Conservation (phyloP, 2,797 vertebrate species). For the Choloepus didactylus region DNA sequence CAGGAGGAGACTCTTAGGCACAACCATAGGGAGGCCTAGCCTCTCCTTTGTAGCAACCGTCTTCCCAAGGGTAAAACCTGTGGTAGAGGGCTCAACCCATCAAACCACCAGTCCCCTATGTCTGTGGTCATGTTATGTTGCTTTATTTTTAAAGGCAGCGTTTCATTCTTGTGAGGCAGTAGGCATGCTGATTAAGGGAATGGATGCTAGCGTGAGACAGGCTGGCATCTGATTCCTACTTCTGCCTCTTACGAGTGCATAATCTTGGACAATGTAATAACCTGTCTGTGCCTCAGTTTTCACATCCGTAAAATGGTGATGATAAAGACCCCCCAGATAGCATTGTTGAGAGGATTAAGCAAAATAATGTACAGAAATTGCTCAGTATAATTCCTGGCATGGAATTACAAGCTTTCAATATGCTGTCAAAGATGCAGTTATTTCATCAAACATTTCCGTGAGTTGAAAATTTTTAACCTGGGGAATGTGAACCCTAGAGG, state of each 20-base stretch:
- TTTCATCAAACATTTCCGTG: not conserved
- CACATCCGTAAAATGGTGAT: not conserved
- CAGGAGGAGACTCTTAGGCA: too few relatives aligned
- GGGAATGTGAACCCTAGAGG: not conserved
- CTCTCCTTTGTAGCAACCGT: too few relatives aligned
- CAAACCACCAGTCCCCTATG: too few relatives aligned
- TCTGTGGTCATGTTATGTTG: too few relatives aligned
- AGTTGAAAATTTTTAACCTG: not conserved
- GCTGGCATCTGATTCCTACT: not conserved
- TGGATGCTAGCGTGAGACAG: not conserved
- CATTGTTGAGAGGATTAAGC: not conserved
- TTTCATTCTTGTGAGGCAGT: not conserved
- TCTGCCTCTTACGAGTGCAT: not conserved
- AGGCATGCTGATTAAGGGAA: not conserved
- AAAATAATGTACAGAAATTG: not conserved
- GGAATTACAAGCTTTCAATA: not conserved
- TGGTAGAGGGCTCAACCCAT: too few relatives aligned
- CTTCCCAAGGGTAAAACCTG: too few relatives aligned
- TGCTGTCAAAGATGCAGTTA: not conserved
- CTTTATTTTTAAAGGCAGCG: not conserved
- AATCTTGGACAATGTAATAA: not conserved
- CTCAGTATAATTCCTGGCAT: not conserved
- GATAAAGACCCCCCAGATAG: not conserved
- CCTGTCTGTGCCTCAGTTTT: not conserved
- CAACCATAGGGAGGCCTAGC: too few relatives aligned